A percentile compares a stretch with the other conserved stretches of the same genome.
Evolutionary conservation across 1,140 invertebrate species (phyloP).

Genomic region (Drosophila albomicans): DNA sequence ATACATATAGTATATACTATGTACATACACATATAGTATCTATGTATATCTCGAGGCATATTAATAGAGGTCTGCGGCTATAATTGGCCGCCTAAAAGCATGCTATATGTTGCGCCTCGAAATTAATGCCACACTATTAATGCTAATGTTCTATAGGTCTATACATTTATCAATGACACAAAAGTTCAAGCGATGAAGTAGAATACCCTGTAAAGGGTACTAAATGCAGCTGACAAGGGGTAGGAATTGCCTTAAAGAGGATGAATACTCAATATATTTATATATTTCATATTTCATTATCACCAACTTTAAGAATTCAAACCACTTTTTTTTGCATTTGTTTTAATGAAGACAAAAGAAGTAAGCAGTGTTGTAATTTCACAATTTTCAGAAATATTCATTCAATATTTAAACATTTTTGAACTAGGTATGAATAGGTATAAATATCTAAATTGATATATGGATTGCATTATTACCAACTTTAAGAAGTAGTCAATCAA

Average conservation of each 20-base stretch:
- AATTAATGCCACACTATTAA: constrained; percentile 80
- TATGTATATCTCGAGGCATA: constrained; percentile 2
- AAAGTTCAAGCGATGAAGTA: background rate
- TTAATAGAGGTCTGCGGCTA: constrained; percentile 42
- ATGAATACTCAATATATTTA: background rate
- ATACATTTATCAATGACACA: constrained; percentile 36
- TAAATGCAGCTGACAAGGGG: background rate
- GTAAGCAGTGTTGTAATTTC: too few relatives aligned
- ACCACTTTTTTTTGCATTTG: too few relatives aligned
- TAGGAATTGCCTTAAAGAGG: background rate
- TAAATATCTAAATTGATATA: too few relatives aligned
- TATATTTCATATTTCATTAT: too few relatives aligned
- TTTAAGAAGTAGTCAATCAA: background rate
- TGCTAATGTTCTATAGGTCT: constrained; percentile 61
- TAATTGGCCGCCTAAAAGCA: constrained; percentile 58
- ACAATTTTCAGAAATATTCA: too few relatives aligned
- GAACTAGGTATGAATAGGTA: too few relatives aligned
- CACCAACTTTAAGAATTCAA: background rate
- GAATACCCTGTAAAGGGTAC: constrained; percentile 14
- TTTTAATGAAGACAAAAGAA: too few relatives aligned
- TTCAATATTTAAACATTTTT: too few relatives aligned
- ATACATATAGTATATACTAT: background rate
- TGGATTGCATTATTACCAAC: too few relatives aligned
- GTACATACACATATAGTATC: background rate
- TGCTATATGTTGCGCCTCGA: constrained; percentile 49